These are phyloP conservation scores for Diadophis punctatus DNA, from an alignment of 2,113 vertebrate genomes.

Conservation along the genomic window DNA sequence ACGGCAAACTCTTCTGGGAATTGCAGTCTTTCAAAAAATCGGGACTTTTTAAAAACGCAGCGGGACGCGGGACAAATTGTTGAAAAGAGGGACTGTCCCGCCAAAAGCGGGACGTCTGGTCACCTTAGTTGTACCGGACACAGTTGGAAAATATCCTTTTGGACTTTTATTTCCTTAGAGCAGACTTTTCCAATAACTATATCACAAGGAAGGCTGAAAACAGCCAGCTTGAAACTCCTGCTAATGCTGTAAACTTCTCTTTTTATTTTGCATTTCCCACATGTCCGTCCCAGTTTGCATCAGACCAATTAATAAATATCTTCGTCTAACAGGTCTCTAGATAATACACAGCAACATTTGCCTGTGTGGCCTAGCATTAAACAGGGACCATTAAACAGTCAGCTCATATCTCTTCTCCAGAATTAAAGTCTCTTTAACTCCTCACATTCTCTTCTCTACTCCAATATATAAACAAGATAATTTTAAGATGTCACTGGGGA, in stretches of 20 bases:
- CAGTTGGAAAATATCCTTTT: neutral
- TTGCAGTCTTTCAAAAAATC: too few species aligned
- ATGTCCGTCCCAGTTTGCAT: conserved; percentile 50
- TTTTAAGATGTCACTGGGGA: conserved; percentile 23
- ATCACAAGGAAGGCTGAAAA: conserved; percentile 37
- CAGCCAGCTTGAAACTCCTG: conserved; percentile 38
- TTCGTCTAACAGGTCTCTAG: conserved; percentile 61
- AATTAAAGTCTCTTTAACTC: conserved; percentile 57
- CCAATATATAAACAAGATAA: conserved; percentile 19
- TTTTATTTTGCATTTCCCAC: conserved; percentile 52
- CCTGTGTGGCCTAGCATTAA: conserved; percentile 62
- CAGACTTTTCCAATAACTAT: conserved; percentile 33
- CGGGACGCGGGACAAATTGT: too few species aligned
- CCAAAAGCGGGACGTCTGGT: too few species aligned
- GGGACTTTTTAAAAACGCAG: too few species aligned
- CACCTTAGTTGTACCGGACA: too few species aligned
- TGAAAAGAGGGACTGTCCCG: too few species aligned
- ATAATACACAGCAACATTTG: conserved; percentile 62
- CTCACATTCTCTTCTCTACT: conserved; percentile 26
- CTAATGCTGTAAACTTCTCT: conserved; percentile 27
- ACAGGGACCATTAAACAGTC: conserved; percentile 65
- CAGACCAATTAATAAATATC: conserved; percentile 63
- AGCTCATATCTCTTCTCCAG: conserved; percentile 50
- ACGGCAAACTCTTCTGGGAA: too few species aligned
- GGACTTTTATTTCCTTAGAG: conserved; percentile 9